A percentile compares a stretch with the other conserved stretches of the same genome.
phyloP scores from a whole-genome alignment of 2,888 invertebrate species.

The Salpingus planirostris region DNA sequence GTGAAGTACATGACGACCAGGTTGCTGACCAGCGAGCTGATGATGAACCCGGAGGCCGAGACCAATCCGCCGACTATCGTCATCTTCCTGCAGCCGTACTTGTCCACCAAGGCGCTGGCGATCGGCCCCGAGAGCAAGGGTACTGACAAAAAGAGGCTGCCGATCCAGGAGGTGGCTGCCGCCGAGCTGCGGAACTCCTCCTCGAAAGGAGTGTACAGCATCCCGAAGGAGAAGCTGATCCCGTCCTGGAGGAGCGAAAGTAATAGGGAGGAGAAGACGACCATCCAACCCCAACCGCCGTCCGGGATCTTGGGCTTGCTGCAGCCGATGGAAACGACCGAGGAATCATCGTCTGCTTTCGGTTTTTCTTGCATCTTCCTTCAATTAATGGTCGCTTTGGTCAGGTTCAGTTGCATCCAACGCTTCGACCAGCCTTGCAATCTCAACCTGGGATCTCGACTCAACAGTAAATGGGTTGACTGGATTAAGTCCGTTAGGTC shows the following conservation, averaged over 20 bases:
- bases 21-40: constrained; percentile 61
- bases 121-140: constrained; percentile 76
- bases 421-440: constrained; percentile 41
- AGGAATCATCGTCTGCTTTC: too few species aligned
- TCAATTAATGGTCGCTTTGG: not conserved
- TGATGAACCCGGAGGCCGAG: constrained; percentile 65
- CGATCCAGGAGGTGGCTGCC: constrained; percentile 62
- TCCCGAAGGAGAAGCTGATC: constrained; percentile 85
- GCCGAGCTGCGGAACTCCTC: constrained; percentile 71
- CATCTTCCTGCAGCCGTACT: constrained; percentile 56
- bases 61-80: constrained; percentile 56
- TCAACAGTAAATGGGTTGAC: too few species aligned
- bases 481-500: constrained; percentile 21
- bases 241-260: constrained; percentile 90
- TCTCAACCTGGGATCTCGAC: constrained; percentile 53
- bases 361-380: too few species aligned
- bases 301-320: constrained; percentile 57
- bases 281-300: constrained; percentile 85
- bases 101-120: constrained; percentile 76
- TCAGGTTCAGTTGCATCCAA: constrained; percentile 27
- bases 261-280: constrained; percentile 76
- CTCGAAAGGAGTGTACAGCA: constrained; percentile 76
- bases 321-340: too few species aligned
- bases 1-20: constrained; percentile 75
- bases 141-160: constrained; percentile 39